Evolutionary conservation across 2,888 invertebrate species (phyloP).

Genomic region (Marronus borbonicus): DNA sequence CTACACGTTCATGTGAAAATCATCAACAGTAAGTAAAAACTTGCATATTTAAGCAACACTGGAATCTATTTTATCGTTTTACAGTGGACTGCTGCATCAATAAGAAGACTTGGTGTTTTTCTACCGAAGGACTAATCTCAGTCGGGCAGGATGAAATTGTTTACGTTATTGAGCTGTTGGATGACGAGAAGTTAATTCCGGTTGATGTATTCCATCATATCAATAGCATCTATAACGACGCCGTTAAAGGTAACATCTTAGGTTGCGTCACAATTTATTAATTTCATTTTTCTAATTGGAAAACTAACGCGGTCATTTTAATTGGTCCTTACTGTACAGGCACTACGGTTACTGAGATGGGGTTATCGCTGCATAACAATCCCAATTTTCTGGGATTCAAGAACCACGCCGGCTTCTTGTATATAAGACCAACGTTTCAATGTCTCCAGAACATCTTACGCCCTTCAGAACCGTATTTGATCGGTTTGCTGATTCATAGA

Average conservation of each 20-base stretch:
- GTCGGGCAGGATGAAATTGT: conserved; percentile 90
- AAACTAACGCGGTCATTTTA: neutral
- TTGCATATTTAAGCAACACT: neutral
- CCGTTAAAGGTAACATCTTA: conserved; percentile 72
- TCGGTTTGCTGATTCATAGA: conserved; percentile 85
- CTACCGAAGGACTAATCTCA: conserved; percentile 82
- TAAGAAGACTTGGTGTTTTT: conserved; percentile 83
- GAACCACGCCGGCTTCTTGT: conserved; percentile 88
- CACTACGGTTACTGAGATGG: conserved; percentile 80
- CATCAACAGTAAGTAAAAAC: conserved; percentile 78
- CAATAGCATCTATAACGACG: conserved; percentile 80
- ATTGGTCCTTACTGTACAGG: conserved; percentile 70
- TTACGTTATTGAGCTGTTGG: conserved; percentile 79
- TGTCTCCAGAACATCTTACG: conserved; percentile 83
- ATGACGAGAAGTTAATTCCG: conserved; percentile 76
- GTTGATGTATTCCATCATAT: conserved; percentile 84
- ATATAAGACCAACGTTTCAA: conserved; percentile 85
- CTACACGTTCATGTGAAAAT: conserved; percentile 83
- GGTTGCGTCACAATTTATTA: too few species aligned
- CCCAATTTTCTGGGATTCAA: conserved; percentile 78
- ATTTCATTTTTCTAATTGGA: too few species aligned
- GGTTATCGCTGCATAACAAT: conserved; percentile 77
- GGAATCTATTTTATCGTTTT: neutral
- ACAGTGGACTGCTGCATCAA: conserved; percentile 85
- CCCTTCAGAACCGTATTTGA: conserved; percentile 82